phyloP scores from a whole-genome alignment of 1,140 invertebrate species.

The Charaxes varanes region DNA sequence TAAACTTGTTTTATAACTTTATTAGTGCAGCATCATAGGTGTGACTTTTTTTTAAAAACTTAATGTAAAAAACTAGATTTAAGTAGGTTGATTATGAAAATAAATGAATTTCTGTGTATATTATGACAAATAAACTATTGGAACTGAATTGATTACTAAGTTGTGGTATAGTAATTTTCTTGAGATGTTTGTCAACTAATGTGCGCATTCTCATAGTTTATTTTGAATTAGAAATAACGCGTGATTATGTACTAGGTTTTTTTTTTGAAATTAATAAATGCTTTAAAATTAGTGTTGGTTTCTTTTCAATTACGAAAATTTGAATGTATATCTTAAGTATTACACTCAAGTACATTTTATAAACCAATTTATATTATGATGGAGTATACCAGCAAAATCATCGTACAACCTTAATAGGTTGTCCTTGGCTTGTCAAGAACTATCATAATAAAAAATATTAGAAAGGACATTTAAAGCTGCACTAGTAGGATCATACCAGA shows the following conservation, averaged over 20 bases:
- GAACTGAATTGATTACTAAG: slow-evolving; percentile 35
- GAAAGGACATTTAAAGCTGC: too few relatives aligned
- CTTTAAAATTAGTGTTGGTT: slow-evolving; percentile 50
- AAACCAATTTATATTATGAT: too few relatives aligned
- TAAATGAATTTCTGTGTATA: slow-evolving; percentile 23
- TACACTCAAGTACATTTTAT: too few relatives aligned
- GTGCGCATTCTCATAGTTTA: slow-evolving; percentile 65
- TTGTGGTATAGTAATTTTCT: slow-evolving; percentile 26
- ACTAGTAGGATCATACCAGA: too few relatives aligned
- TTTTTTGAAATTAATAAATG: slow-evolving; percentile 69
- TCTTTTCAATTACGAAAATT: slow-evolving; percentile 4
- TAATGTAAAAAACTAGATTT: slow-evolving; percentile 12
- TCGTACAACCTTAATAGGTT: too few relatives aligned
- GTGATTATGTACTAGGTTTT: slow-evolving; percentile 67
- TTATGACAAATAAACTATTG: slow-evolving; percentile 37
- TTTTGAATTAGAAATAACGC: slow-evolving; percentile 55
- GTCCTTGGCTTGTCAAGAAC: too few relatives aligned
- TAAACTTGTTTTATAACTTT: too few relatives aligned
- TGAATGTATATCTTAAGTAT: too few relatives aligned
- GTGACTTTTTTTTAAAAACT: slow-evolving; percentile 6
- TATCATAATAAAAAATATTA: too few relatives aligned
- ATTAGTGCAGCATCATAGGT: too few relatives aligned
- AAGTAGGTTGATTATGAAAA: slow-evolving; percentile 20
- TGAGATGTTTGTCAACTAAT: slow-evolving; percentile 24
- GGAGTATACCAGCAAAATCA: too few relatives aligned